Evolutionary conservation across 2,113 vertebrate genomes (phyloP).

Genomic region (Bos taurus): ARS-UCD2.0 NC_037333.1:84830501-84831000

Average conservation of each 20-base stretch:
- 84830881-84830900: background rate
- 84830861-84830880: background rate
- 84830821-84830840: background rate
- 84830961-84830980: background rate
- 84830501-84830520: background rate
- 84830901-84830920: background rate
- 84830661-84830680: background rate
- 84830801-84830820: background rate
- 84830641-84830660: background rate
- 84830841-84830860: background rate
- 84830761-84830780: background rate
- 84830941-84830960: background rate
- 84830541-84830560: background rate
- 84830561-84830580: background rate
- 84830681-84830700: background rate
- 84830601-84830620: background rate
- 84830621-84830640: background rate
- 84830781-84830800: background rate
- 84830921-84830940: background rate
- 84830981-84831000: background rate
- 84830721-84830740: background rate
- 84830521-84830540: background rate
- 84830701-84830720: background rate
- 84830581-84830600: background rate
- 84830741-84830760: background rate